A percentile compares a stretch with the other conserved stretches of the same genome.
Conservation (phyloP, 2,888 invertebrate genomes). For the Phalera bucephala region DNA sequence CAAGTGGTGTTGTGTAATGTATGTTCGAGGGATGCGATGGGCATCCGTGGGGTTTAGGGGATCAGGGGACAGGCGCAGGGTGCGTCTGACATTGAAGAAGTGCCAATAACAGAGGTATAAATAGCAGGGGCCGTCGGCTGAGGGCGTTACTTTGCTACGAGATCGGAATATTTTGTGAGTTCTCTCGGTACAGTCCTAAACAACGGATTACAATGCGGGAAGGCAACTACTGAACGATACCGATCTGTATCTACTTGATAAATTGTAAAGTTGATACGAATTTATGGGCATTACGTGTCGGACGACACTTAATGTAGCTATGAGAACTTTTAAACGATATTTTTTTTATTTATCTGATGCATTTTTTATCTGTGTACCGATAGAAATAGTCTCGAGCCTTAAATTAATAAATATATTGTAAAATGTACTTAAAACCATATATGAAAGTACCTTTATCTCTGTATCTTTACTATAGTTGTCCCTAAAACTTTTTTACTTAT, state of each 20-base stretch:
- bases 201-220: slow-evolving; percentile 80
- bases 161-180: slow-evolving; percentile 80
- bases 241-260: slow-evolving; percentile 64
- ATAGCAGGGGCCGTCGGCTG: slow-evolving; percentile 74
- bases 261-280: slow-evolving; percentile 61
- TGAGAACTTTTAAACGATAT: no score
- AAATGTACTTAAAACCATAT: no score
- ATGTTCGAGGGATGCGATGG: slow-evolving; percentile 64
- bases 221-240: slow-evolving; percentile 60
- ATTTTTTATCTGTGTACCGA: no score
- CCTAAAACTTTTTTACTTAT: no score
- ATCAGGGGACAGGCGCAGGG: slow-evolving; percentile 73
- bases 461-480: no score
- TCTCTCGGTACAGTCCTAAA: slow-evolving; percentile 63
- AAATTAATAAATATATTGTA: no score
- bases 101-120: slow-evolving; percentile 83
- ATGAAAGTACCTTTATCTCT: no score
- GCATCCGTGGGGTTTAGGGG: slow-evolving; percentile 60
- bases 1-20: slow-evolving; percentile 75
- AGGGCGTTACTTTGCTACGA: slow-evolving; percentile 80
- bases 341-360: no score
- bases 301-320: slow-evolving; percentile 38
- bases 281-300: slow-evolving; percentile 53
- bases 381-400: no score
- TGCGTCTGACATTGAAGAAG: slow-evolving; percentile 84